Evolutionary conservation across 2,113 vertebrate species (phyloP), one percentile per base, ranked within the genome.

Genomic region (Procapra przewalskii): DNA sequence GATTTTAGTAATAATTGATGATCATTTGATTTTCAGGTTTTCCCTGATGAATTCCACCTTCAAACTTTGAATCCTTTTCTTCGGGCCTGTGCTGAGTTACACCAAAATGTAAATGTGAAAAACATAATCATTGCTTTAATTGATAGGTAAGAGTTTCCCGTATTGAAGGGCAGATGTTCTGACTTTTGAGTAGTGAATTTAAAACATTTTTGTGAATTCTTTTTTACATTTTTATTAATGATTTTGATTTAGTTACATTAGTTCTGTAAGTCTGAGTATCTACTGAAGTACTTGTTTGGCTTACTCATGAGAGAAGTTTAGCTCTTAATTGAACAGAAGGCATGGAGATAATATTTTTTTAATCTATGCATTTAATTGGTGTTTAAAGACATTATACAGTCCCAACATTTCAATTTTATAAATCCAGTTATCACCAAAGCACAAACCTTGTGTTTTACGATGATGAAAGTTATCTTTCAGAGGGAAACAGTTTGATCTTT

Each of bases 81-180:
- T 93, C 99, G 99, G 84, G 99, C 99, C 71, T 99, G 99, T 98
- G 99, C 99, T 29, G 99, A 99, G 96, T 99, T 99, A 85, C 99
- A 99, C 97, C 99, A 99, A 98, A 99, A 99, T 55, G 99, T 99
- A 98, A 99, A 99, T 43, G 99, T 99, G 93, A 99, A 99, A 99
- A 99, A 99, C 98, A 99, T 99, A 97, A 99, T 99, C 98, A 99
- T 99, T 93, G 99, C 99, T 98, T 99, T 99, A 98, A 99, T 99
- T 97, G 99, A 99, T 99, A 99, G 99, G 99, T 99, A 98, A 98
- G 99, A 60, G 3, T 48, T 79, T 80, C 31, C 31, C 36, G 1
- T 27, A 62, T 31, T 71, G 48, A 55, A 84, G n/a, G n/a, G 14
- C 19, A 84, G 25, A 40, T 89, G 57, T 54, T 83, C 43, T 81